Evolutionary conservation across 1,140 invertebrate genomes (phyloP), one percentile per base, ranked within the genome.

Genomic region (Coptotermes formosanus): DNA sequence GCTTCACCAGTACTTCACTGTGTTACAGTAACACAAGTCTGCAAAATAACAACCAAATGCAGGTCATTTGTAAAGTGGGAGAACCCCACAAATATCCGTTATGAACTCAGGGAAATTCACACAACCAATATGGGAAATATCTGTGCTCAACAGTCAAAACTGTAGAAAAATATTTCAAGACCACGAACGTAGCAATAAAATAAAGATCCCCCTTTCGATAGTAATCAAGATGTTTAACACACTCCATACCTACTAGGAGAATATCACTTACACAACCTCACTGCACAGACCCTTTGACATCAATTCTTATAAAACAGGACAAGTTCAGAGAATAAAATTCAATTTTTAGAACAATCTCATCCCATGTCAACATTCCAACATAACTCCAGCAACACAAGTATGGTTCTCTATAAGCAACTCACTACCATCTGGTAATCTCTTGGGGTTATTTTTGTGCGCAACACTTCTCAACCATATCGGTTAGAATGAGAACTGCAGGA

Each of bases 391-490:
- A 75, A 75, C 64, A 8, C 64, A 75, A 30, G 25, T 30, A 14
- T 75, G 64, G 64, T 9, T 75, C 25, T 75, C 64, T 75, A 75
- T 16, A 30, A 30, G n/a, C 64, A 75, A 75, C 64, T 75, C 64
- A 30, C n/a, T 75, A 75, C 64, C 64, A 8, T 75, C 64, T n/a
- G 64, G 64, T 75, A 75, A 75, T 75, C 64, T 75, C 64, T n/a
- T 75, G 64, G 64, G 64, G 64, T 75, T 75, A 75, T 75, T 75
- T 75, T 75, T 75, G 25, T 75, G 64, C 25, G n/a, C 64, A 75
- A n/a, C 64, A 75, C 14, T 11, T 75, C 30, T 14, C 14, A 75
- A 75, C 25, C 64, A 75, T 16, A 75, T 75, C 14, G n/a, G 64
- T 75, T 75, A 75, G 64, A 75, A 25, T 75, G 25, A 75, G 30